These are phyloP conservation scores for Umimayanthus chanpuru DNA, from an alignment of 92 coral and sea anemone species.

Conservation along the genomic window DNA sequence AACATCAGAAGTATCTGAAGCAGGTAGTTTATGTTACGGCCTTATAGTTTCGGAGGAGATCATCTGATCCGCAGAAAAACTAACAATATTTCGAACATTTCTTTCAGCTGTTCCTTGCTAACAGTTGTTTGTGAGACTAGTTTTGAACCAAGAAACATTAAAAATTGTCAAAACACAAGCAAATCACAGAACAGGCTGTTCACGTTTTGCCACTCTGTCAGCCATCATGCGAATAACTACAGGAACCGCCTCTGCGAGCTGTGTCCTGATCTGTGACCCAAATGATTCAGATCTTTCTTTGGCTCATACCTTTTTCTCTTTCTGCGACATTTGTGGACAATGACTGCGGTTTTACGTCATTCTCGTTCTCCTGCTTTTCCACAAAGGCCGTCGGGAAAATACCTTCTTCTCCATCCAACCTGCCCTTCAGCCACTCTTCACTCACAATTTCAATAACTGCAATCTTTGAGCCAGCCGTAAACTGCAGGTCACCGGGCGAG, in stretches of 20 bases:
- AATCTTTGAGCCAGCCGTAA: constrained; percentile 74
- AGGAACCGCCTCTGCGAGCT: not conserved
- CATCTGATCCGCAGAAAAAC: too few species aligned
- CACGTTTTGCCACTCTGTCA: too few species aligned
- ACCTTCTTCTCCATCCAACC: constrained; percentile 63
- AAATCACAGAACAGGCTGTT: too few species aligned
- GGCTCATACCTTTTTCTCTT: constrained; percentile 7
- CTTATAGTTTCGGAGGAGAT: too few species aligned
- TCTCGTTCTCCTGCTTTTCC: constrained; percentile 52
- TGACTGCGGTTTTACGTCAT: constrained; percentile 16
- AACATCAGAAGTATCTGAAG: too few species aligned
- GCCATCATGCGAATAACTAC: not conserved
- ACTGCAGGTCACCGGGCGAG: constrained; percentile 74
- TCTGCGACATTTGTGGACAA: not conserved
- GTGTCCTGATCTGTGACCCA: not conserved
- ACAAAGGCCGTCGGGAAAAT: constrained; percentile 89
- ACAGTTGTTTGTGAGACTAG: too few species aligned
- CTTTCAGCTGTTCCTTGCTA: too few species aligned
- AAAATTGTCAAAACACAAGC: too few species aligned
- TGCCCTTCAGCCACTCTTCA: constrained; percentile 92
- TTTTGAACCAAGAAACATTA: too few species aligned
- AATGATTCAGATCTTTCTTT: too few species aligned
- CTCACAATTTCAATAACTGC: constrained; percentile 72
- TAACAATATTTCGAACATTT: too few species aligned
- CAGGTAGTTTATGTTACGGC: too few species aligned